These are phyloP conservation scores for Stichodactyla mertensii DNA, from an alignment of 64 coral and sea anemone species.

Conservation along the genomic window DNA sequence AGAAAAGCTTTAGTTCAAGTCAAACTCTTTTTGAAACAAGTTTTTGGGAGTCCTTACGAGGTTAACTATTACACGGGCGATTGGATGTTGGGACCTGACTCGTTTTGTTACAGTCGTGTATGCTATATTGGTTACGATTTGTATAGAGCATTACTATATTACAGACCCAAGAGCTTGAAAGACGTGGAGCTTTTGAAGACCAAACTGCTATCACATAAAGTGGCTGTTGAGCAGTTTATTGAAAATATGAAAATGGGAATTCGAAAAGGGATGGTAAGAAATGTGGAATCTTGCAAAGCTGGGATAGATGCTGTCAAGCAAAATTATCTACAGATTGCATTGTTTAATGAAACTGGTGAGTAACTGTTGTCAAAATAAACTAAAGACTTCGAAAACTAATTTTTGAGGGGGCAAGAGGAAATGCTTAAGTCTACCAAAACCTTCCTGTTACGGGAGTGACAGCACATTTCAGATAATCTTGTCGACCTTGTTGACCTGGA, in stretches of 20 bases:
- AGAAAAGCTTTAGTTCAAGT: constrained; percentile 23
- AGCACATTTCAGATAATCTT: background rate
- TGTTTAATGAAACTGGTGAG: constrained; percentile 50
- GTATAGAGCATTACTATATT: background rate
- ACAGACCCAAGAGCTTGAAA: constrained; percentile 16
- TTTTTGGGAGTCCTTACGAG: constrained; percentile 26
- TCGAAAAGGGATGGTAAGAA: constrained; percentile 60
- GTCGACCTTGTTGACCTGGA: background rate
- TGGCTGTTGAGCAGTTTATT: constrained; percentile 51
- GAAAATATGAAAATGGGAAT: constrained; percentile 75
- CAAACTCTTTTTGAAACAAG: constrained; percentile 6
- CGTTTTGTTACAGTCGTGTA: constrained; percentile 23
- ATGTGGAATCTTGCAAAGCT: constrained; percentile 43
- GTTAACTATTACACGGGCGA: constrained; percentile 45
- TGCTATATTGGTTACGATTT: constrained; percentile 6
- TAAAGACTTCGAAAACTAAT: too few species aligned
- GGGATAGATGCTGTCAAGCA: constrained; percentile 37
- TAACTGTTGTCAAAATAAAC: background rate
- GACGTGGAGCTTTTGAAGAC: constrained; percentile 41
- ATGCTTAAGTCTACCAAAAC: too few species aligned
- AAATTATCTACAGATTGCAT: constrained; percentile 15
- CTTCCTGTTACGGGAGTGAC: background rate
- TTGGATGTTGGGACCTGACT: constrained; percentile 42
- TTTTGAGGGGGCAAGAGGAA: too few species aligned
- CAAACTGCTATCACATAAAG: constrained; percentile 14